Percentiles rank a stretch among this genome's conserved stretches.
Conservation (phyloP, 1,140 invertebrate species). For the Catajapyx aquilonaris region DNA sequence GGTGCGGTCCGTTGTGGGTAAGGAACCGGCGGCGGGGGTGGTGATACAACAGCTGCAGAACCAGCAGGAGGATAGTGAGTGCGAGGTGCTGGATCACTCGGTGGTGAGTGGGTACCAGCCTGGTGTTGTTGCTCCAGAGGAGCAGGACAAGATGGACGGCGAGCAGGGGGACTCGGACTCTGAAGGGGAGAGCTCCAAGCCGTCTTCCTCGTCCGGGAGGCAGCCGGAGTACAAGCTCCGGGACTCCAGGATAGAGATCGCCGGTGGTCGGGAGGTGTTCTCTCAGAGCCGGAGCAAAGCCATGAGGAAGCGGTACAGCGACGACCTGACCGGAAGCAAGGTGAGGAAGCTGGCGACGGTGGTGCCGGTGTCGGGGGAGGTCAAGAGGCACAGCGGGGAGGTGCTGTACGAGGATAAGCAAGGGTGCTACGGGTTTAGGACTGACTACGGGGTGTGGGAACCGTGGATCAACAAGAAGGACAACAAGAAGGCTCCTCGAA, state of each 20-base stretch:
- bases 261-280: conserved; percentile 63
- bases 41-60: neutral
- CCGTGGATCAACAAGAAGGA: conserved; percentile 1
- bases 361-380: conserved; percentile 20
- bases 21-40: neutral
- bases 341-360: conserved; percentile 25
- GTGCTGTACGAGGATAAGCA: conserved; percentile 11
- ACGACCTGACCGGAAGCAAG: conserved; percentile 22
- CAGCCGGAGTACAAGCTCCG: conserved; percentile 10
- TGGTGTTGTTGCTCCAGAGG: neutral
- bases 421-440: conserved; percentile 8
- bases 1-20: neutral
- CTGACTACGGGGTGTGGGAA: conserved; percentile 7
- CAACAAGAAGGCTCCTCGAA: neutral
- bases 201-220: conserved; percentile 18
- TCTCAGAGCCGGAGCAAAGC: conserved; percentile 62
- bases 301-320: conserved; percentile 41
- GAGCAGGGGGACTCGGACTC: conserved; percentile 19
- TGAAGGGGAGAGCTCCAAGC: conserved; percentile 13
- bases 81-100: conserved; percentile 1
- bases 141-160: conserved; percentile 16
- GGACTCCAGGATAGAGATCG: conserved; percentile 61
- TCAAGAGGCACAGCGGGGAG: neutral
- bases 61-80: neutral
- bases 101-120: conserved; percentile 8